A percentile compares a stretch with the other conserved stretches of the same genome.
phyloP scores from a whole-genome alignment of 2,888 invertebrate species.

The Protodeltote pygarga region DNA sequence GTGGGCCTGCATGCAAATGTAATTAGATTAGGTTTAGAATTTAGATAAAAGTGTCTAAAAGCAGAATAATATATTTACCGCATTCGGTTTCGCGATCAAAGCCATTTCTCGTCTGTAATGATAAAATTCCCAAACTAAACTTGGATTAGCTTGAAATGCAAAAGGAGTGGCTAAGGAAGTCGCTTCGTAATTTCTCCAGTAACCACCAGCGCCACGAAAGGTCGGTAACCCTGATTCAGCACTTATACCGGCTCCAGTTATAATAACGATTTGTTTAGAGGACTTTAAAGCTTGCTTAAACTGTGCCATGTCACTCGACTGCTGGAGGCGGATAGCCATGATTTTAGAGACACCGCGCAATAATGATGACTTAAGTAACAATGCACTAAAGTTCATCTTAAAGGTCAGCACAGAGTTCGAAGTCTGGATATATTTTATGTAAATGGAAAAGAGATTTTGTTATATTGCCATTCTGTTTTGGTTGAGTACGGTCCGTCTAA shows the following conservation, averaged over 20 bases:
- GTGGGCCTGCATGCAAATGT: constrained; percentile 84
- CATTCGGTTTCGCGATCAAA: constrained; percentile 88
- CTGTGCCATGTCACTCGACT: constrained; percentile 57
- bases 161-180: constrained; percentile 88
- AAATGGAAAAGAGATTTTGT: too few species aligned
- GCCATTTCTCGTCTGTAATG: constrained; percentile 92
- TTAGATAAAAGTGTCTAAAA: too few species aligned
- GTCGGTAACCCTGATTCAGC: constrained; percentile 94
- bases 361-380: constrained; percentile 29
- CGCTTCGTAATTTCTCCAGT: constrained; percentile 68
- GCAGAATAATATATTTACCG: constrained; percentile 76
- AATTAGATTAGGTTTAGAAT: too few species aligned
- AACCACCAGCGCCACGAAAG: constrained; percentile 92
- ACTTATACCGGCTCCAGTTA: constrained; percentile 91
- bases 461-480: too few species aligned
- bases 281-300: constrained; percentile 85
- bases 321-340: constrained; percentile 52
- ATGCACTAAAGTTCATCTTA: too few species aligned
- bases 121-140: constrained; percentile 94
- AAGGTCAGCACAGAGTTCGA: too few species aligned
- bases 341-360: constrained; percentile 29
- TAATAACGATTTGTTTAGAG: constrained; percentile 85
- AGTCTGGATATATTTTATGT: too few species aligned
- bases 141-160: constrained; percentile 89
- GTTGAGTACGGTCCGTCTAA: too few species aligned